phyloP scores from a whole-genome alignment of 2,113 vertebrate genomes.

The Vanacampus margaritifer region DNA sequence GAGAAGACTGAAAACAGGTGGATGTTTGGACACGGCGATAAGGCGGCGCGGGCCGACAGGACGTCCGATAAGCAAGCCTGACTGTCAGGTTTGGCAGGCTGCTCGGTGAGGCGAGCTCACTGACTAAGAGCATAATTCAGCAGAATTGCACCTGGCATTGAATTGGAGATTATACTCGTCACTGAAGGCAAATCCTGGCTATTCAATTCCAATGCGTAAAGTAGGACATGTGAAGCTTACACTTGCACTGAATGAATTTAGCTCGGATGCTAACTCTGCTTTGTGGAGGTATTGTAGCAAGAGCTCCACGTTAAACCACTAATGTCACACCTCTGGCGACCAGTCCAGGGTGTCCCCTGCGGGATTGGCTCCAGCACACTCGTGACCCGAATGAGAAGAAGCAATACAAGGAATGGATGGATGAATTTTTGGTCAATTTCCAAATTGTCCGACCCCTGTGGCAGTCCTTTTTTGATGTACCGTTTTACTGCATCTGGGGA shows the following conservation, averaged over 20 bases:
- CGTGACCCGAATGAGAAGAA: background rate
- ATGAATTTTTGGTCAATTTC: background rate
- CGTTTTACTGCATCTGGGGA: background rate
- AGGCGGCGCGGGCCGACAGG: conserved; percentile 54
- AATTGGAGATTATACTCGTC: conserved; percentile 17
- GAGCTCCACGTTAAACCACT: background rate
- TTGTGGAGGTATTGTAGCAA: conserved; percentile 1
- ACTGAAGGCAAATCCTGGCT: conserved; percentile 34
- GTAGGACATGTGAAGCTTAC: conserved; percentile 15
- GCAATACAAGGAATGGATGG: background rate
- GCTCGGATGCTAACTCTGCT: conserved; percentile 11
- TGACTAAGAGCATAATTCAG: conserved; percentile 33
- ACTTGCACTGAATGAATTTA: conserved; percentile 19
- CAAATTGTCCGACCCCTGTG: background rate
- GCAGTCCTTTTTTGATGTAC: background rate
- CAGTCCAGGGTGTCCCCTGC: no score
- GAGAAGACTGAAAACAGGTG: conserved; percentile 64
- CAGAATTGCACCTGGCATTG: conserved; percentile 29
- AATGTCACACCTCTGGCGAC: background rate
- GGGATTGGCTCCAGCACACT: background rate
- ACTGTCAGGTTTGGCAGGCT: conserved; percentile 62
- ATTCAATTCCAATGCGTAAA: conserved; percentile 21
- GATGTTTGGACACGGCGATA: conserved; percentile 59
- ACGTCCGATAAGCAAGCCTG: conserved; percentile 61
- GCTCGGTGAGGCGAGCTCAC: conserved; percentile 19